Evolutionary conservation across 2,888 invertebrate genomes (phyloP).

Genomic region (Ophonus ardosiacus): DNA sequence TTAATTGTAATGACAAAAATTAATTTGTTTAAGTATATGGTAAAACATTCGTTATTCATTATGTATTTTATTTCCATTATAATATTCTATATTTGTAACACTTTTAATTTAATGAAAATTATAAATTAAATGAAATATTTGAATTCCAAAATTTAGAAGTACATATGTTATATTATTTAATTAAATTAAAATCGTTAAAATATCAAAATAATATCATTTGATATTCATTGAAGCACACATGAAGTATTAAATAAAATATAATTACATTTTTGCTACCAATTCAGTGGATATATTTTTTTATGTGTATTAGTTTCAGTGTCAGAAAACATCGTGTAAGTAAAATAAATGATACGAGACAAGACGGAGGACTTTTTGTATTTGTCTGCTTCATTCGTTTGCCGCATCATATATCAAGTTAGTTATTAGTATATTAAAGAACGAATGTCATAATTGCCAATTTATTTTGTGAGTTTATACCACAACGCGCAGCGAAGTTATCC

Average conservation of each 20-base stretch:
- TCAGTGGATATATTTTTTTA: background rate
- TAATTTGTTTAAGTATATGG: background rate
- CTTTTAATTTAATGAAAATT: too few relatives aligned
- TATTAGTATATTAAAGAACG: too few relatives aligned
- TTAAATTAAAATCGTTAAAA: too few relatives aligned
- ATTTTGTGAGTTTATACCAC: too few relatives aligned
- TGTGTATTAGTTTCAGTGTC: background rate
- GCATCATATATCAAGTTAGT: conserved; percentile 18
- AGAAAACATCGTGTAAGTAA: conserved; percentile 26
- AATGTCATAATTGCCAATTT: too few relatives aligned
- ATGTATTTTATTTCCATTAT: background rate
- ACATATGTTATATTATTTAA: too few relatives aligned
- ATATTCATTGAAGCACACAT: background rate
- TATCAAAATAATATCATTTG: background rate
- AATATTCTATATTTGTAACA: background rate
- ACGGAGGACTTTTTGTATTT: conserved; percentile 42
- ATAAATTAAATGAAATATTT: too few relatives aligned
- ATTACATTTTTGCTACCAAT: background rate
- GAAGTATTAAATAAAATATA: background rate
- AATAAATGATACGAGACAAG: conserved; percentile 41
- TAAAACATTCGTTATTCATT: background rate
- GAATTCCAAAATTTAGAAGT: too few relatives aligned
- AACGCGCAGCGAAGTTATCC: too few relatives aligned
- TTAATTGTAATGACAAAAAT: background rate
- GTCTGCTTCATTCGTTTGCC: conserved; percentile 9